Conservation (phyloP, 2,888 invertebrate genomes). For the Colletes collaris region DNA sequence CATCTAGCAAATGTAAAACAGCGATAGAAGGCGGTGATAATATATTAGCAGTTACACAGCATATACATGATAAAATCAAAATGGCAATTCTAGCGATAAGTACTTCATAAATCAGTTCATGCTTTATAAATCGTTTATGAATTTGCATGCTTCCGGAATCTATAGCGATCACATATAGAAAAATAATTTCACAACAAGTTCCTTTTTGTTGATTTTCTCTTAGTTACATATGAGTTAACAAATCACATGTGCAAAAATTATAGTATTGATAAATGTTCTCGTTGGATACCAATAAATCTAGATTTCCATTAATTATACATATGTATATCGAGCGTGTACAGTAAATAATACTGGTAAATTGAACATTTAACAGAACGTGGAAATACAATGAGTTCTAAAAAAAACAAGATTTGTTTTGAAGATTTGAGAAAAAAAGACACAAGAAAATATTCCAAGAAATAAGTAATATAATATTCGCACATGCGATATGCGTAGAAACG, state of each 20-base stretch:
- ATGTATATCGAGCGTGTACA: too few relatives aligned
- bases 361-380: constrained; percentile 4
- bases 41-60: constrained; percentile 22
- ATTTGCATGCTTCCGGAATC: constrained; percentile 29
- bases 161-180: constrained; percentile 51
- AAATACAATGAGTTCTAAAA: not conserved
- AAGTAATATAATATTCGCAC: constrained; percentile 37
- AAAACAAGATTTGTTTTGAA: too few relatives aligned
- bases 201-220: constrained; percentile 16
- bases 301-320: not conserved
- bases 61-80: constrained; percentile 39
- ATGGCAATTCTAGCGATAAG: constrained; percentile 42
- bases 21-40: constrained; percentile 25
- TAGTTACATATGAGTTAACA: constrained; percentile 23
- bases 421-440: not conserved
- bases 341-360: not conserved
- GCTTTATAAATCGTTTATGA: constrained; percentile 33
- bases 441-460: not conserved
- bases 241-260: constrained; percentile 45
- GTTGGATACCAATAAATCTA: not conserved
- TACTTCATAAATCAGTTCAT: constrained; percentile 30
- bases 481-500: constrained; percentile 28
- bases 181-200: constrained; percentile 58
- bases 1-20: constrained; percentile 31
- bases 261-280: not conserved